Evolutionary conservation across 2,888 invertebrate species (phyloP).

Genomic region (Stratiomys singularior): DNA sequence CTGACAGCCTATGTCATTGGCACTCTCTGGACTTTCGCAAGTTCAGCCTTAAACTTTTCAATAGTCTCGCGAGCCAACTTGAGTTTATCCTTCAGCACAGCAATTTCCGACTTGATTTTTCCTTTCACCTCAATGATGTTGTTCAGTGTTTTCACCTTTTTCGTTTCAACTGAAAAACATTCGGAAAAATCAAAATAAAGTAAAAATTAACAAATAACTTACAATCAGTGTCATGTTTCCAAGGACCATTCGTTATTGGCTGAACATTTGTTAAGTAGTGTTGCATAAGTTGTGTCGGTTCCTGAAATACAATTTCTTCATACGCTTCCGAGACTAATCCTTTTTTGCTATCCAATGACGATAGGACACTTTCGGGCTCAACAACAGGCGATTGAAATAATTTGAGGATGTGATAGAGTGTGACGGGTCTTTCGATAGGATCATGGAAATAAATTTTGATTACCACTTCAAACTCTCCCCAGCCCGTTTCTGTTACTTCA

Average conservation of each 20-base stretch:
- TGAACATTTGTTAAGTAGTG: conserved; percentile 82
- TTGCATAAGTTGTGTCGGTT: conserved; percentile 90
- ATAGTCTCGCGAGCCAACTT: conserved; percentile 88
- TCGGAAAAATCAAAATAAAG: conserved; percentile 44
- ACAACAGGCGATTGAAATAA: conserved; percentile 84
- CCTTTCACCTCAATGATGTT: conserved; percentile 81
- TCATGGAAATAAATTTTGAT: conserved; percentile 98
- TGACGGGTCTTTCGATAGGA: conserved; percentile 89
- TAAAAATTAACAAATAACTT: conserved; percentile 17
- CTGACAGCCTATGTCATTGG: conserved; percentile 7
- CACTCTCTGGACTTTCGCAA: conserved; percentile 65
- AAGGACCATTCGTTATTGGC: conserved; percentile 76
- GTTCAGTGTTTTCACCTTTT: conserved; percentile 82
- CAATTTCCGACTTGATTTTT: conserved; percentile 84
- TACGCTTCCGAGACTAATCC: conserved; percentile 91
- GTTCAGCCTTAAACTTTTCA: conserved; percentile 81
- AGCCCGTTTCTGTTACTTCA: conserved; percentile 97
- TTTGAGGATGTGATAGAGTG: conserved; percentile 93
- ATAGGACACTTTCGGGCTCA: conserved; percentile 59
- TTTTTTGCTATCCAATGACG: conserved; percentile 70
- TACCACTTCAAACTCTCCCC: conserved; percentile 99
- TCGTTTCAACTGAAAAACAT: conserved; percentile 83
- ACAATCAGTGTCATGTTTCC: conserved; percentile 87
- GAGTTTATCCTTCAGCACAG: conserved; percentile 84
- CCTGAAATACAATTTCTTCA: conserved; percentile 95